These are phyloP conservation scores for Enteromius fasciolatus DNA, from an alignment of 2,797 vertebrate genomes.

Conservation along the genomic window DNA sequence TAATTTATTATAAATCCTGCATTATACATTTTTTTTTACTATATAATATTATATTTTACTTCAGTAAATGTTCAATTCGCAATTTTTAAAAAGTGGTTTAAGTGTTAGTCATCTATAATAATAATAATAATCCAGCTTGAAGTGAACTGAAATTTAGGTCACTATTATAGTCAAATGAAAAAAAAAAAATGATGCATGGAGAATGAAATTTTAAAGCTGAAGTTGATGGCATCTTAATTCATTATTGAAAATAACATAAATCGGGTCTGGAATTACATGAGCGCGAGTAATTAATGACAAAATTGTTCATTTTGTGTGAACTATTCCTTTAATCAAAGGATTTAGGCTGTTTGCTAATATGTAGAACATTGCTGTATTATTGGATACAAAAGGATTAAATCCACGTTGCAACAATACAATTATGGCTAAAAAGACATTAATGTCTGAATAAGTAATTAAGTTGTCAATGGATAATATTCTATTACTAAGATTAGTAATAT, in stretches of 20 bases:
- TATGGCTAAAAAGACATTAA: neutral
- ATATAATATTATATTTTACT: neutral
- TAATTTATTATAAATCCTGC: no score
- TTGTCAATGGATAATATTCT: neutral
- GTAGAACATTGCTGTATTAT: neutral
- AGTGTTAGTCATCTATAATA: neutral
- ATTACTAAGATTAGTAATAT: neutral
- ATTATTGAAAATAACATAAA: neutral
- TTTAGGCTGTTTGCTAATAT: conserved; percentile 34
- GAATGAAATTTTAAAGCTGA: neutral
- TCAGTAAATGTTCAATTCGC: neutral
- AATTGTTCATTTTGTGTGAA: neutral
- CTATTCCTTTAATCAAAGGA: neutral
- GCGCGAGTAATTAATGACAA: neutral
- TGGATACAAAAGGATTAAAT: neutral
- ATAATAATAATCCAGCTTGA: neutral
- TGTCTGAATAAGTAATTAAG: neutral
- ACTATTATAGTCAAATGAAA: neutral
- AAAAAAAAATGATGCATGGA: neutral
- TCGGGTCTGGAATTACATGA: neutral
- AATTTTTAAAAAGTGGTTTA: neutral
- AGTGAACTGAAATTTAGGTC: neutral
- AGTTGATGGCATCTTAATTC: neutral
- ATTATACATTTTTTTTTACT: no score
- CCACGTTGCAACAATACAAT: neutral